A percentile compares a stretch with the other conserved stretches of the same genome.
These are phyloP conservation scores for Leptosomus discolor DNA, from an alignment of 2,113 vertebrate species.

Conservation along the genomic window DNA sequence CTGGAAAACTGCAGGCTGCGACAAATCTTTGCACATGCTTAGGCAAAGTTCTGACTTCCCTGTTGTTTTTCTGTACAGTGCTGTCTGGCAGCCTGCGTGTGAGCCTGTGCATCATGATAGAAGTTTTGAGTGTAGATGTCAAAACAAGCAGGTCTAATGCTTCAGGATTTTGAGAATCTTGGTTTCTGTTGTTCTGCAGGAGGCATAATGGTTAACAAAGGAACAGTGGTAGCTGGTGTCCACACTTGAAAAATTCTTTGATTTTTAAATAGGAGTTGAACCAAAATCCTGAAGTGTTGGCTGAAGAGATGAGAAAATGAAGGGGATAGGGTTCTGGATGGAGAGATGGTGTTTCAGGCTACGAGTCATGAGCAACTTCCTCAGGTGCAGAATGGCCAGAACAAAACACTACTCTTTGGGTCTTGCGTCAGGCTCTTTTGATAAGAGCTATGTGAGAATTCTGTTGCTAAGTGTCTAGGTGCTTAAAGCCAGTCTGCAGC, in stretches of 20 bases:
- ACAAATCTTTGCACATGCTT: slow-evolving; percentile 19
- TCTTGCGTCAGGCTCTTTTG: background rate
- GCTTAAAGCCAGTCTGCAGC: background rate
- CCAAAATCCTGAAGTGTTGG: background rate
- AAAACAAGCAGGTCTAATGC: background rate
- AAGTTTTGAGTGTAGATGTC: background rate
- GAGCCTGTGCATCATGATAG: background rate
- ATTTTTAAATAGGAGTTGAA: background rate
- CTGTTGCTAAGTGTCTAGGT: background rate
- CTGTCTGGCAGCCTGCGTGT: background rate
- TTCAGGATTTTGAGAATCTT: background rate
- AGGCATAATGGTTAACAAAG: background rate
- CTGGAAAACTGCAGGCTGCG: slow-evolving; percentile 23
- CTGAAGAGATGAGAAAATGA: background rate
- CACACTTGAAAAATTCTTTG: background rate
- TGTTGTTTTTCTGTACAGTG: background rate
- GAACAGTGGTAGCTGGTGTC: background rate
- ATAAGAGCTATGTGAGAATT: background rate
- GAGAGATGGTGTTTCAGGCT: background rate
- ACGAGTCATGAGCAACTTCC: background rate
- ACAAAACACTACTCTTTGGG: background rate
- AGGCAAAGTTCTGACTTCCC: background rate
- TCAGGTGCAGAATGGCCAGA: background rate
- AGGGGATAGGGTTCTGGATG: background rate
- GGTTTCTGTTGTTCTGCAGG: background rate